phyloP scores from a whole-genome alignment of 2,888 invertebrate species.

The Cryptus armator region DNA sequence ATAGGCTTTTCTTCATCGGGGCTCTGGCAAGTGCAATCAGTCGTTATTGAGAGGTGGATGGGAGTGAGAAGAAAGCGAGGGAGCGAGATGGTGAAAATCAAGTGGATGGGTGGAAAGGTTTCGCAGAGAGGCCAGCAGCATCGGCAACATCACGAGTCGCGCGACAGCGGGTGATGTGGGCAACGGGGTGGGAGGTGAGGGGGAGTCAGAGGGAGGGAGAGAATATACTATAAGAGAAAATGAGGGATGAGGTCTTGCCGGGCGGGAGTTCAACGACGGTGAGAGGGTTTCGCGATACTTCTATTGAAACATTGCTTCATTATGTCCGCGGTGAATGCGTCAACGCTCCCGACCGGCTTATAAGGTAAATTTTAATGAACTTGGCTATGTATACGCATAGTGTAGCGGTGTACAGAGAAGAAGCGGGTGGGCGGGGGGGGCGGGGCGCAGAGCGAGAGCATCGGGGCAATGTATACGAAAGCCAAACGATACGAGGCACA shows the following conservation, averaged over 20 bases:
- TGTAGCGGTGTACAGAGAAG: slow-evolving; percentile 25
- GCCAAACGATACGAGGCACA: slow-evolving; percentile 59
- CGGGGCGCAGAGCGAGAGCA: neutral
- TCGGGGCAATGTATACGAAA: slow-evolving; percentile 38
- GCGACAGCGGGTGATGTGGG: slow-evolving; percentile 38
- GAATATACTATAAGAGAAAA: slow-evolving; percentile 47
- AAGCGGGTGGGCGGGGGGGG: neutral
- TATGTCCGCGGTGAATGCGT: slow-evolving; percentile 81
- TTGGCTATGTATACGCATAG: slow-evolving; percentile 74
- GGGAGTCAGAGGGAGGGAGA: neutral
- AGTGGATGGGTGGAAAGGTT: slow-evolving; percentile 23
- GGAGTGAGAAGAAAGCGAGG: slow-evolving; percentile 42
- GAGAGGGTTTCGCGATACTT: slow-evolving; percentile 72
- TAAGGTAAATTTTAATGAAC: slow-evolving; percentile 84
- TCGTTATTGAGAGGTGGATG: slow-evolving; percentile 72
- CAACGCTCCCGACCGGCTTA: slow-evolving; percentile 79
- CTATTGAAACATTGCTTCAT: slow-evolving; percentile 82
- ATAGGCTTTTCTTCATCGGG: slow-evolving; percentile 69
- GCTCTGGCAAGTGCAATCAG: slow-evolving; percentile 73
- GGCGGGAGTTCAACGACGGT: slow-evolving; percentile 45
- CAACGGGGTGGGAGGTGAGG: neutral
- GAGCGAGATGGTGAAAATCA: slow-evolving; percentile 22
- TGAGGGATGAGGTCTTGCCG: slow-evolving; percentile 23
- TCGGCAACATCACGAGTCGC: slow-evolving; percentile 30
- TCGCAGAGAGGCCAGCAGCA: slow-evolving; percentile 26